Conservation (phyloP, 2,113 vertebrate genomes). For the Nestor notabilis region DNA sequence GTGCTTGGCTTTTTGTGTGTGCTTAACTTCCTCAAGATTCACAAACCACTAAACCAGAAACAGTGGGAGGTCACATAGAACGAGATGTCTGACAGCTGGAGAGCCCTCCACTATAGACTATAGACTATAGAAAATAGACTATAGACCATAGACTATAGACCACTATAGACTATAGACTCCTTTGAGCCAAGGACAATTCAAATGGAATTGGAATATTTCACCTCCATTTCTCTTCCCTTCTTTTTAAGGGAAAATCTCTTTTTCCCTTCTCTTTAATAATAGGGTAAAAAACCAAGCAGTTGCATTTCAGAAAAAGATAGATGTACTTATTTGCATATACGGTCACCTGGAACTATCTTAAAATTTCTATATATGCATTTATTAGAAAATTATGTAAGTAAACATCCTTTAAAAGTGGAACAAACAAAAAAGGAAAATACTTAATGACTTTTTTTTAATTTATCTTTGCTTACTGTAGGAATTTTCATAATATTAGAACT, state of each 20-base stretch:
- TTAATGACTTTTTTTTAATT: too few relatives aligned
- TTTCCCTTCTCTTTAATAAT: not conserved
- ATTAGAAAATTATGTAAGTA: not conserved
- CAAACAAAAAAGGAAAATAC: not conserved
- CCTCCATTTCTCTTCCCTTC: not conserved
- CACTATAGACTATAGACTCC: not conserved
- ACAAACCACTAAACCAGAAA: not conserved
- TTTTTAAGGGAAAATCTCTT: not conserved
- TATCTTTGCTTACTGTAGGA: not conserved
- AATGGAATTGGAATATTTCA: not conserved
- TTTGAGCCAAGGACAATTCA: not conserved
- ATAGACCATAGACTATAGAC: too few relatives aligned
- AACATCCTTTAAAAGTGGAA: not conserved
- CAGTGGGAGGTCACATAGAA: not conserved
- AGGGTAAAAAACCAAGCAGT: accelerated
- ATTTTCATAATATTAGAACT: not conserved
- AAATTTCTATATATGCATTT: not conserved
- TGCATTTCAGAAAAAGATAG: not conserved
- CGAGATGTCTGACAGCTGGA: not conserved
- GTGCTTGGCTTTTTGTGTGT: not conserved
- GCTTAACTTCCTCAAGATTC: not conserved
- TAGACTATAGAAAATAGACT: too few relatives aligned
- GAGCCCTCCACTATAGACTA: too few relatives aligned
- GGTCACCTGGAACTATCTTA: not conserved
- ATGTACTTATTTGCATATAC: not conserved